Evolutionary conservation across 2,113 vertebrate species (phyloP).

Genomic region (Ceuthmochares aereus): DNA sequence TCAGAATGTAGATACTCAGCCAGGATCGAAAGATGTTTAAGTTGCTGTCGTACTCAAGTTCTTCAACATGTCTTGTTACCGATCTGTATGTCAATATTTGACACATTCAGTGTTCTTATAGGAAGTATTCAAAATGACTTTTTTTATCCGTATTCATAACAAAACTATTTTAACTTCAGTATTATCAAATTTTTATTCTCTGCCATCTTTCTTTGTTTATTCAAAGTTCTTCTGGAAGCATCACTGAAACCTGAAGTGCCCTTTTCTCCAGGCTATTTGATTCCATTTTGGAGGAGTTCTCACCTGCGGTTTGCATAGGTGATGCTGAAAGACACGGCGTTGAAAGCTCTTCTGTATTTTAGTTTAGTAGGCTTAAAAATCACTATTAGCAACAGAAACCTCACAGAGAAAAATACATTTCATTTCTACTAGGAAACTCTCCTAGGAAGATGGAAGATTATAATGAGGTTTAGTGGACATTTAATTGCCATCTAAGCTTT

Average conservation of each 20-base stretch:
- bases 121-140: background rate
- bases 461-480: background rate
- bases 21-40: background rate
- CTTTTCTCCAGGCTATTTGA: background rate
- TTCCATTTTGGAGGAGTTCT: background rate
- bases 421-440: background rate
- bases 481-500: background rate
- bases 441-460: background rate
- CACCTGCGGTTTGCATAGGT: background rate
- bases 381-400: background rate
- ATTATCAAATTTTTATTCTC: background rate
- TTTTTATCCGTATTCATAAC: background rate
- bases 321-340: background rate
- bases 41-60: background rate
- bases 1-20: background rate
- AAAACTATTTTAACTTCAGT: background rate
- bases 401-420: background rate
- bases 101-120: rapidly evolving
- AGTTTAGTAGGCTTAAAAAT: background rate
- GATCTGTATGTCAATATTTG: background rate
- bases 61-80: background rate
- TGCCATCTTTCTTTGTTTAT: background rate
- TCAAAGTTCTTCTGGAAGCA: background rate
- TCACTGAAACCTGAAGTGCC: background rate
- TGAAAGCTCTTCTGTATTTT: background rate